Percentiles rank a stretch among this genome's conserved stretches.
These are phyloP conservation scores for Drosophila formosana DNA, from an alignment of 2,888 invertebrate genomes.

Conservation along the genomic window DNA sequence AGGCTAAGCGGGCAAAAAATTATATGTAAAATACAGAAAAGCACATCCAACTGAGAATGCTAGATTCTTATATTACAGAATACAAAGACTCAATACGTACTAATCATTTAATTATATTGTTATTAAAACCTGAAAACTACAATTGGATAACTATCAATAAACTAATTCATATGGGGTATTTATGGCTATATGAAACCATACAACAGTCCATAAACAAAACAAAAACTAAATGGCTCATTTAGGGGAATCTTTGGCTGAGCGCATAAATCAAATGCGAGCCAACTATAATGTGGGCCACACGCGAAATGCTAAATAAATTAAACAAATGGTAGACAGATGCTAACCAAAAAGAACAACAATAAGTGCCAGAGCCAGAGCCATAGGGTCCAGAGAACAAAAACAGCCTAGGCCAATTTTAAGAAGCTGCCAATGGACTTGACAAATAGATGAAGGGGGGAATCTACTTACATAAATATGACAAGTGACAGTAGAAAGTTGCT, in stretches of 20 bases:
- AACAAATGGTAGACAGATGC: slow-evolving; percentile 62
- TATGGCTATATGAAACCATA: slow-evolving; percentile 9
- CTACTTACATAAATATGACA: slow-evolving; percentile 67
- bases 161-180: neutral
- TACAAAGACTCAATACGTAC: slow-evolving; percentile 54
- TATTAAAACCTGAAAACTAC: neutral
- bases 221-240: slow-evolving; percentile 51
- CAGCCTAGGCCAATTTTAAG: slow-evolving; percentile 73
- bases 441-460: slow-evolving; percentile 13
- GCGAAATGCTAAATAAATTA: slow-evolving; percentile 66
- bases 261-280: slow-evolving; percentile 43
- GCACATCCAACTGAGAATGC: no score
- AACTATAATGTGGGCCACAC: slow-evolving; percentile 53
- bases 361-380: slow-evolving; percentile 28
- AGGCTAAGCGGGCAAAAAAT: neutral
- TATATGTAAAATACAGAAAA: neutral
- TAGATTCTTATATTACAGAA: no score
- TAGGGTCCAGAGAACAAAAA: slow-evolving; percentile 31
- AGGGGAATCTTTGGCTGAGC: slow-evolving; percentile 20
- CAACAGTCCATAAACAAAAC: slow-evolving; percentile 18
- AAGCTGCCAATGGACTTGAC: slow-evolving; percentile 63
- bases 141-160: neutral
- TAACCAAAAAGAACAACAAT: slow-evolving; percentile 60
- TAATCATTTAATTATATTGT: no score
- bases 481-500: slow-evolving; percentile 77